phyloP scores from a whole-genome alignment of 2,797 vertebrate species.

The Peromyscus attwateri region DNA sequence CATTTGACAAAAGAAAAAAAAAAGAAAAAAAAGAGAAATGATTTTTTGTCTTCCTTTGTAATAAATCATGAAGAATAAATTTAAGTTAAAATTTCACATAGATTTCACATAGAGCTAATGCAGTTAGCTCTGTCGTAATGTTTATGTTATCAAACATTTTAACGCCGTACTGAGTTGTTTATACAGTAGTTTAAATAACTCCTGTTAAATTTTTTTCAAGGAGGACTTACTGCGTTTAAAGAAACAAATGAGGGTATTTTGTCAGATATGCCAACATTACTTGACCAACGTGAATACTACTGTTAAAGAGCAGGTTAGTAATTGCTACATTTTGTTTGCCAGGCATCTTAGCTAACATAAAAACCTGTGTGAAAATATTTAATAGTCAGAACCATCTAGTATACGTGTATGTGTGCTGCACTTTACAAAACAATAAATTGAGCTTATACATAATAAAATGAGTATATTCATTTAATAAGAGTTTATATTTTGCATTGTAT shows the following conservation, averaged over 20 bases:
- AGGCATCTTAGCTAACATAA: slow-evolving; percentile 30
- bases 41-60: neutral
- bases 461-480: neutral
- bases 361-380: slow-evolving; percentile 14
- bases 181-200: slow-evolving; percentile 31
- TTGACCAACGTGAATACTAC: slow-evolving; percentile 99
- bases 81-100: neutral
- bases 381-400: slow-evolving; percentile 3
- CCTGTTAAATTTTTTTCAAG: slow-evolving; percentile 85
- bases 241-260: slow-evolving; percentile 99
- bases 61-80: slow-evolving; percentile 34
- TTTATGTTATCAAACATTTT: slow-evolving; percentile 57
- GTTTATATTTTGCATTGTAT: neutral
- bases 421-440: neutral
- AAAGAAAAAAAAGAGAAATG: neutral
- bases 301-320: slow-evolving; percentile 98
- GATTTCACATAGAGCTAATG: neutral
- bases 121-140: neutral
- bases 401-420: neutral
- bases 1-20: neutral
- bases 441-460: neutral
- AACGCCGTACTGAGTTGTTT: slow-evolving; percentile 45
- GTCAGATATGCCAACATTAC: slow-evolving; percentile 99
- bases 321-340: slow-evolving; percentile 58
- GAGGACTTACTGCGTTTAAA: slow-evolving; percentile 96